Evolutionary conservation across 2,888 invertebrate genomes (phyloP).

Genomic region (Hirtodrosophila cameraria): DNA sequence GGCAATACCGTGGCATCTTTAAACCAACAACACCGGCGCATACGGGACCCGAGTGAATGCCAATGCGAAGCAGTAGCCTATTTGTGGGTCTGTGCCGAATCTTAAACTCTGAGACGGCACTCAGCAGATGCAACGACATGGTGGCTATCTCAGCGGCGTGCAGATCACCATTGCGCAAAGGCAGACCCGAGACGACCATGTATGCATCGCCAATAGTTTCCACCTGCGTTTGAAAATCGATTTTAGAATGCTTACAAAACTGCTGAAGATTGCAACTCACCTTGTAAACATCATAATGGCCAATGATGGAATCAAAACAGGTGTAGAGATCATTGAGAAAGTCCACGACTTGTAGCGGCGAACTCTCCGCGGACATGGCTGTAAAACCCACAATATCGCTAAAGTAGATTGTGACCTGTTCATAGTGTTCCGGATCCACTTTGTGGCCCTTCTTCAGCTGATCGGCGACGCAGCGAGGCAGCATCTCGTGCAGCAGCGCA

Average conservation of each 20-base stretch:
- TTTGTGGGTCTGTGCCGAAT: conserved; percentile 95
- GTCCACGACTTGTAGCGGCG: conserved; percentile 95
- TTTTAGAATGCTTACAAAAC: neutral
- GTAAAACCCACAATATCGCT: conserved; percentile 98
- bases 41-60: conserved; percentile 95
- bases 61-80: conserved; percentile 93
- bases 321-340: conserved; percentile 97
- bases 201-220: conserved; percentile 96
- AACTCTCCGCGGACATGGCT: conserved; percentile 95
- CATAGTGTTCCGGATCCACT: conserved; percentile 95
- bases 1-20: conserved; percentile 96
- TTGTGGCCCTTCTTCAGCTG: conserved; percentile 94
- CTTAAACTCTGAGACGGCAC: conserved; percentile 93
- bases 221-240: conserved; percentile 77
- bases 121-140: conserved; percentile 94
- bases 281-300: conserved; percentile 96
- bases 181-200: conserved; percentile 96
- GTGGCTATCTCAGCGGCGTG: conserved; percentile 97
- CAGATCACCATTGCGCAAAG: conserved; percentile 93
- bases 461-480: conserved; percentile 95
- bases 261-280: conserved; percentile 76
- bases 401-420: conserved; percentile 94
- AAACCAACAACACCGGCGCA: conserved; percentile 96
- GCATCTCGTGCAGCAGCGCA: conserved; percentile 93
- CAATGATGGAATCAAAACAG: conserved; percentile 96